A percentile compares a stretch with the other conserved stretches of the same genome.
Evolutionary conservation across 2,113 vertebrate species (phyloP).

Genomic region (Guaruba guarouba): DNA sequence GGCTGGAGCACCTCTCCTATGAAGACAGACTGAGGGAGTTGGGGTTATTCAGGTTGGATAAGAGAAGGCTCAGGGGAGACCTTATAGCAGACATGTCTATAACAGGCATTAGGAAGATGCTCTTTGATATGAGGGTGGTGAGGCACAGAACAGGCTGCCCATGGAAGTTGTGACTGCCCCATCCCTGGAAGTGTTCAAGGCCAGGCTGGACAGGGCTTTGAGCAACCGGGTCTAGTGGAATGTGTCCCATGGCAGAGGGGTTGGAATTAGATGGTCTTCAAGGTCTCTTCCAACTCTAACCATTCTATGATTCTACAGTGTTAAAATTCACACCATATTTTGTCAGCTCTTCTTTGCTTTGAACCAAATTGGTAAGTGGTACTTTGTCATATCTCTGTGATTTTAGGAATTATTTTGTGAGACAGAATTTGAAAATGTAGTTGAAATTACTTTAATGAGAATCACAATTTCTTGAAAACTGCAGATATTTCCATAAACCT

Average conservation of each 20-base stretch:
- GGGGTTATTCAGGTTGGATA: not conserved
- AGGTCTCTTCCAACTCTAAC: not conserved
- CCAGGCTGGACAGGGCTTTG: not conserved
- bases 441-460: not conserved
- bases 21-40: not conserved
- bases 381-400: not conserved
- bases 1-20: not conserved
- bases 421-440: not conserved
- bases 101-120: not conserved
- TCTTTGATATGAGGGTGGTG: not conserved
- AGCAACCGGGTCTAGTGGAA: not conserved
- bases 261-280: no score
- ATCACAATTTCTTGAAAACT: not conserved
- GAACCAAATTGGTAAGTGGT: not conserved
- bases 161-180: not conserved
- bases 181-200: not conserved
- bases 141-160: not conserved
- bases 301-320: not conserved
- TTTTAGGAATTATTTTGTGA: not conserved
- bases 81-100: not conserved
- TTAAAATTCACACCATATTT: not conserved
- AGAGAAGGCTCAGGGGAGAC: not conserved
- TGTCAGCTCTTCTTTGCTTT: not conserved
- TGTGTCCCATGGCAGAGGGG: not conserved
- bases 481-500: not conserved